A percentile compares a stretch with the other conserved stretches of the same genome.
These are phyloP conservation scores for Halcyon chelicuti DNA, from an alignment of 2,797 vertebrate genomes.

Conservation along the genomic window DNA sequence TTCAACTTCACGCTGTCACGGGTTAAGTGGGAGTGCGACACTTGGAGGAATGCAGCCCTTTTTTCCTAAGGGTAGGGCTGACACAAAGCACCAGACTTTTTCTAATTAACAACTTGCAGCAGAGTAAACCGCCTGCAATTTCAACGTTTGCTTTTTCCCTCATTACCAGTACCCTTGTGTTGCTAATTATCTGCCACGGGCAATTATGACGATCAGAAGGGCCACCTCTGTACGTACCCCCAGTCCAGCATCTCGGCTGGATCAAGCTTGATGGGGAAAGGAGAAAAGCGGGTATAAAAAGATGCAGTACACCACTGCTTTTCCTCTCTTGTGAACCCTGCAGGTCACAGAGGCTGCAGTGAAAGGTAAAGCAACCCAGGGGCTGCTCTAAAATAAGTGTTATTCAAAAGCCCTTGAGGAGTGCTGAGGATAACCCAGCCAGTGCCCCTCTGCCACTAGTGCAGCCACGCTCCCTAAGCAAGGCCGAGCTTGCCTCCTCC, in stretches of 20 bases:
- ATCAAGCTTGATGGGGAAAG: neutral
- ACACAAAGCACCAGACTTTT: neutral
- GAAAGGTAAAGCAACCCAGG: neutral
- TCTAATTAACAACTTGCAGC: neutral
- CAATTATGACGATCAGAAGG: slow-evolving; percentile 8
- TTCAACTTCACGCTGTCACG: neutral
- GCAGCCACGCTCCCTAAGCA: neutral
- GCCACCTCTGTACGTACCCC: neutral
- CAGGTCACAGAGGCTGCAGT: neutral
- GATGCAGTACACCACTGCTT: neutral
- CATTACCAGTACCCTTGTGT: neutral
- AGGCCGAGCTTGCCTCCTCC: neutral
- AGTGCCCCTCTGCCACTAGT: neutral
- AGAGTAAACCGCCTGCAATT: neutral
- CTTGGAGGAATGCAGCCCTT: neutral
- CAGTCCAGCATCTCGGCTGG: neutral
- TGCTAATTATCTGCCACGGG: slow-evolving; percentile 1
- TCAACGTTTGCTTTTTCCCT: neutral
- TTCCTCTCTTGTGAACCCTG: neutral
- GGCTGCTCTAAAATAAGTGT: neutral
- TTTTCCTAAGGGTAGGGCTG: neutral
- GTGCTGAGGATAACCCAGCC: neutral
- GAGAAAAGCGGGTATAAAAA: neutral
- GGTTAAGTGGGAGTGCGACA: neutral
- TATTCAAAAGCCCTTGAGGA: neutral